Evolutionary conservation across 2,113 vertebrate genomes (phyloP).

Genomic region (Psittacus erithacus): DNA sequence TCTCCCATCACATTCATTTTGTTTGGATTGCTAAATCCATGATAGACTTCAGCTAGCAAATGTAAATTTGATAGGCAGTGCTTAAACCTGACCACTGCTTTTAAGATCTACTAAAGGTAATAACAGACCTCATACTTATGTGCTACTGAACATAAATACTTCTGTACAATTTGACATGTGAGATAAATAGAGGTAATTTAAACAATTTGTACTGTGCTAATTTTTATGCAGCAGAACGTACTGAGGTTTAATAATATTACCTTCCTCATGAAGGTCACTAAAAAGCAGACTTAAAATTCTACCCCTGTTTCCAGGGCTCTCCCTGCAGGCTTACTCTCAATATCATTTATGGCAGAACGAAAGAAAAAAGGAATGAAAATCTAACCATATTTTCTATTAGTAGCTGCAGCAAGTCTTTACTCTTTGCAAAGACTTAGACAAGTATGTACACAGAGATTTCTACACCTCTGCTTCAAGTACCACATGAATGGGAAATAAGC

Average conservation of each 20-base stretch:
- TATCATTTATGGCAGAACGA: not conserved
- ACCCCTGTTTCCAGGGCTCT: not conserved
- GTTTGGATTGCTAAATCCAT: not conserved
- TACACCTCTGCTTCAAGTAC: not conserved
- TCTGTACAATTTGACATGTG: not conserved
- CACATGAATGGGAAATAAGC: not conserved
- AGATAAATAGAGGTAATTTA: conserved; percentile 27
- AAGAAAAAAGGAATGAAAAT: not conserved
- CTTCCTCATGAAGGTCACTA: conserved; percentile 12
- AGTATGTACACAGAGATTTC: not conserved
- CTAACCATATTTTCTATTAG: not conserved
- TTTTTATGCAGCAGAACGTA: not conserved
- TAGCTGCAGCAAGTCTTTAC: not conserved
- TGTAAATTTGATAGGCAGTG: not conserved
- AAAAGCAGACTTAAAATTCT: conserved; percentile 10
- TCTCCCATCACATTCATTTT: not conserved
- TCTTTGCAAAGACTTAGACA: not conserved
- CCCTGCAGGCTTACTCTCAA: not conserved
- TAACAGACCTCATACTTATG: not conserved
- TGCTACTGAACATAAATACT: not conserved
- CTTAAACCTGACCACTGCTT: not conserved
- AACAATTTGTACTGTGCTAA: not conserved
- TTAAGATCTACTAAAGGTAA: not conserved
- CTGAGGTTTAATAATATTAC: conserved; percentile 12
- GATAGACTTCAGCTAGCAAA: not conserved